Percentiles rank a stretch among this genome's conserved stretches.
These are phyloP conservation scores for Pterobdella sp. DNA, from an alignment of 2,888 invertebrate species.

Conservation along the genomic window DNA sequence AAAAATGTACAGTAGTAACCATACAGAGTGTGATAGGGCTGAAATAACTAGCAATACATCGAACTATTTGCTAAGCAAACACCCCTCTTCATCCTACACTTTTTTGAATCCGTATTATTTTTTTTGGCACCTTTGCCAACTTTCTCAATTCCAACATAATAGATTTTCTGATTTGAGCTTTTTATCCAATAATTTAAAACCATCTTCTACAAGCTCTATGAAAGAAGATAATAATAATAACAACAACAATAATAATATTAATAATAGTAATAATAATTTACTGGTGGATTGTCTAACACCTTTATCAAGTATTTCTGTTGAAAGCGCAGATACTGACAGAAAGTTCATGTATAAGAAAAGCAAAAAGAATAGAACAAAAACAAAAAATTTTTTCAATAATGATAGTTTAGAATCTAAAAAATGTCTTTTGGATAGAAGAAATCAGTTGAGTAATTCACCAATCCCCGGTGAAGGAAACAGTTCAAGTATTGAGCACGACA, in stretches of 20 bases:
- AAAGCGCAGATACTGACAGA: neutral
- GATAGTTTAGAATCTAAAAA: neutral
- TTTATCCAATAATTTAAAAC: neutral
- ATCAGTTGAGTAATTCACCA: neutral
- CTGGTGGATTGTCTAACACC: neutral
- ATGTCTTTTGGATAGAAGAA: neutral
- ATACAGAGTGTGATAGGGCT: too few species aligned
- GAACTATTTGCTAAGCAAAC: too few species aligned
- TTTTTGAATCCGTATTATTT: too few species aligned
- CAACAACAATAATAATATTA: slow-evolving; percentile 5
- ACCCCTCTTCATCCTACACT: too few species aligned
- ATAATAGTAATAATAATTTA: slow-evolving; percentile 4
- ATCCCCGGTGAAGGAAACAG: too few species aligned
- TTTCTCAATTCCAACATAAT: too few species aligned
- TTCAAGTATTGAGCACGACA: too few species aligned
- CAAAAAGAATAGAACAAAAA: neutral
- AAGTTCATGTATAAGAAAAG: neutral
- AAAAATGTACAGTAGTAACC: too few species aligned
- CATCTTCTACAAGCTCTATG: neutral
- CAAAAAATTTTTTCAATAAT: neutral
- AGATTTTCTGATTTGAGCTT: neutral
- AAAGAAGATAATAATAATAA: neutral
- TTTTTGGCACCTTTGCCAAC: too few species aligned
- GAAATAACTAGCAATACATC: too few species aligned
- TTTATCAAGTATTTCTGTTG: neutral